These are phyloP conservation scores for Platynereis dumerilii DNA, from an alignment of 2,888 invertebrate genomes.

Conservation along the genomic window DNA sequence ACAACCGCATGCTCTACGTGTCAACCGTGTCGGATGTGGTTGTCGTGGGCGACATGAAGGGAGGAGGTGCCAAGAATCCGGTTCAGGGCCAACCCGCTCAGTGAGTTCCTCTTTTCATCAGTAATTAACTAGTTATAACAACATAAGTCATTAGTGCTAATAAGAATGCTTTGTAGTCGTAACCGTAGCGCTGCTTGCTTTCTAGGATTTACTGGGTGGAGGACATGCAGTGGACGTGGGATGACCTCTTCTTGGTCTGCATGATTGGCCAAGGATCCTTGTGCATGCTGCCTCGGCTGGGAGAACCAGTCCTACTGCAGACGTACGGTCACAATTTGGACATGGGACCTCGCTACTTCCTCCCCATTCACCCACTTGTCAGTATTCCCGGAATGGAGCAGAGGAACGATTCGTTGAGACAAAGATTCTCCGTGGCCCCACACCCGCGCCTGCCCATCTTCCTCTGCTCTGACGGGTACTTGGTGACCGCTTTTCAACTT, in stretches of 20 bases:
- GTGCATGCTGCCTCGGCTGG: constrained; percentile 55
- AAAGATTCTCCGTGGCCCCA: constrained; percentile 54
- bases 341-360: constrained; percentile 55
- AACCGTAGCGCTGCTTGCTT: no score
- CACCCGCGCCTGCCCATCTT: constrained; percentile 57
- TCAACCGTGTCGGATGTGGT: constrained; percentile 54
- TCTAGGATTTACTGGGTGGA: constrained; percentile 54
- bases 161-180: no score
- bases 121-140: no score
- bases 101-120: no score
- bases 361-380: constrained; percentile 58
- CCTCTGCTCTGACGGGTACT: constrained; percentile 60
- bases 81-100: constrained; percentile 11
- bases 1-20: constrained; percentile 53
- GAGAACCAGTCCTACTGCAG: constrained; percentile 53
- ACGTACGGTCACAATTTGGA: constrained; percentile 52
- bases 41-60: constrained; percentile 47
- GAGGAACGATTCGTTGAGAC: constrained; percentile 39
- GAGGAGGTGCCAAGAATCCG: constrained; percentile 33
- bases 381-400: constrained; percentile 31
- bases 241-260: constrained; percentile 55
- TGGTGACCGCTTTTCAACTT: constrained; percentile 54
- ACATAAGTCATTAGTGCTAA: no score
- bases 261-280: constrained; percentile 54
- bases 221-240: constrained; percentile 55